These are phyloP conservation scores for Danio choprae DNA, from an alignment of 2,797 vertebrate genomes.

Conservation along the genomic window DNA sequence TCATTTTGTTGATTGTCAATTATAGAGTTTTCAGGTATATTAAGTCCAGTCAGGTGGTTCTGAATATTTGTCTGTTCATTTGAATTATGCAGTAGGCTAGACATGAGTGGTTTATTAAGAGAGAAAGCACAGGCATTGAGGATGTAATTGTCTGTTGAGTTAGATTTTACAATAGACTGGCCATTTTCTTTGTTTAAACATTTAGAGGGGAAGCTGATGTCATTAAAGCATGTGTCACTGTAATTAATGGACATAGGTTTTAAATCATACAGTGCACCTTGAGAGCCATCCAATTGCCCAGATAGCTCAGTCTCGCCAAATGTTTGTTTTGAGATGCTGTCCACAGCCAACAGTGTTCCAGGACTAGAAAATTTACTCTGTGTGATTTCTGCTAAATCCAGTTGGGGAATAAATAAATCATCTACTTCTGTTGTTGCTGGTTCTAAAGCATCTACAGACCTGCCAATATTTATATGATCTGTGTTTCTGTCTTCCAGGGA, in stretches of 20 bases:
- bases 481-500: slow-evolving; percentile 57
- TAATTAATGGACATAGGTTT: slow-evolving; percentile 79
- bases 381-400: slow-evolving; percentile 63
- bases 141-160: slow-evolving; percentile 65
- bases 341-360: slow-evolving; percentile 59
- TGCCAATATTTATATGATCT: slow-evolving; percentile 56
- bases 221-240: slow-evolving; percentile 71
- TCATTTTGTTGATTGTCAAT: slow-evolving; percentile 57
- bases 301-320: slow-evolving; percentile 63
- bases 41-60: slow-evolving; percentile 63
- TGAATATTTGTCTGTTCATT: slow-evolving; percentile 60
- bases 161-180: slow-evolving; percentile 62
- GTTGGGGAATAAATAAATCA: slow-evolving; percentile 68
- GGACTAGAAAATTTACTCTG: slow-evolving; percentile 67
- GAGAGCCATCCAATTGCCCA: slow-evolving; percentile 54
- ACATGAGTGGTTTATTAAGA: slow-evolving; percentile 66
- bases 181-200: slow-evolving; percentile 70
- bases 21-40: slow-evolving; percentile 61
- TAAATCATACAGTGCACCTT: slow-evolving; percentile 70
- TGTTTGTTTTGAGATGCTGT: slow-evolving; percentile 46
- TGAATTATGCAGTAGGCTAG: slow-evolving; percentile 57
- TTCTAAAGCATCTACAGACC: slow-evolving; percentile 55
- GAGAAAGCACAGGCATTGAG: slow-evolving; percentile 65
- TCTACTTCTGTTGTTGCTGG: slow-evolving; percentile 60
- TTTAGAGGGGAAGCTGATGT: slow-evolving; percentile 73